Percentiles rank a stretch among this genome's conserved stretches.
phyloP scores from a whole-genome alignment of 2,113 vertebrate species.

The Elaphurus davidianus region DNA sequence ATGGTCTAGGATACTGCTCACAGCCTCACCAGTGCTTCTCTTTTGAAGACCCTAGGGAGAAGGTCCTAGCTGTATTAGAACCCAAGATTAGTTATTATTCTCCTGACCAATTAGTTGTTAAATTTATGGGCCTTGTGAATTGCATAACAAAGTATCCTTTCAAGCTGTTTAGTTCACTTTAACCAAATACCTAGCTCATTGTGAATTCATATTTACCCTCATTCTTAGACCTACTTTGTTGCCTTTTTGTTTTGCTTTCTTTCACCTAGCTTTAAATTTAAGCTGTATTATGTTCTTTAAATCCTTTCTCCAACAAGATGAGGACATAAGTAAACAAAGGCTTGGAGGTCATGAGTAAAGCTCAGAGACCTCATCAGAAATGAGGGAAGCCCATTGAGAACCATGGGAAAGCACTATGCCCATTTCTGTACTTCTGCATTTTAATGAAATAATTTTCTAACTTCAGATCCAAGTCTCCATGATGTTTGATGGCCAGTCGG shows the following conservation, averaged over 20 bases:
- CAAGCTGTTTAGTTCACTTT: neutral
- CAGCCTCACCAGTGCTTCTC: neutral
- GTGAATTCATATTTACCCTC: neutral
- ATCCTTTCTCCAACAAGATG: neutral
- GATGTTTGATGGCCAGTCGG: constrained; percentile 94
- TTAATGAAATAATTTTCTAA: constrained; percentile 54
- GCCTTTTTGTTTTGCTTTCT: neutral
- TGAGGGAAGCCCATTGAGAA: neutral
- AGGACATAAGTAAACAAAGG: neutral
- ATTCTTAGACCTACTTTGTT: neutral
- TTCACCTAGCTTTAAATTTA: neutral
- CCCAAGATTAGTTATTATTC: neutral
- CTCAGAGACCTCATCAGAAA: neutral
- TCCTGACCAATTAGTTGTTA: neutral
- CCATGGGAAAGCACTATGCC: neutral
- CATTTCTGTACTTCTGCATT: neutral
- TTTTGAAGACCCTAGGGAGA: neutral
- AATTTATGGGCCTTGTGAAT: neutral
- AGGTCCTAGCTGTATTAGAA: neutral
- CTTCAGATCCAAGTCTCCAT: constrained; percentile 96
- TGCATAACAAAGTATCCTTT: neutral
- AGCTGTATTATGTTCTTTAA: neutral
- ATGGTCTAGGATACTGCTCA: neutral
- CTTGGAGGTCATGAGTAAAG: neutral
- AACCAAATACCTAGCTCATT: neutral